Evolutionary conservation across 1,140 invertebrate genomes (phyloP), one percentile per base, ranked within the genome.

Genomic region (Episyrphus balteatus): DNA sequence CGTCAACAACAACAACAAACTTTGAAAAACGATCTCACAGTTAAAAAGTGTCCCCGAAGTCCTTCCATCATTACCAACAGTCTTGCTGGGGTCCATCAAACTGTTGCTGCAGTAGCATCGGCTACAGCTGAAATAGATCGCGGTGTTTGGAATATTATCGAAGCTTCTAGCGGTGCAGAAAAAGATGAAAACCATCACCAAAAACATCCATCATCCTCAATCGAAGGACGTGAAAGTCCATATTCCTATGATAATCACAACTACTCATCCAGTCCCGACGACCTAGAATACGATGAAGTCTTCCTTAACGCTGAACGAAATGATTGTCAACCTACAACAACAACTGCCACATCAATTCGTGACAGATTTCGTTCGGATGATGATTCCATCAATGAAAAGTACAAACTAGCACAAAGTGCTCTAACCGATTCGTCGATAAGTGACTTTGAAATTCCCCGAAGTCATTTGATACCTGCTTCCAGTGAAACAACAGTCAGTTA

Each of bases 81-180:
- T 13, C 52, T 67, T 17, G 61, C 61, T 46, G 67, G 51, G 42
- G 66, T 71, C 40, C 66, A 68, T 30, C 68, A 66, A 34, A 68
- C 69, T 1, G 61, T 68, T 14, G 56, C 64, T 6, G 59, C 68
- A 2, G 56, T 70, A 5, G 68, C 65, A 10, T 61, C 66, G 1
- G 68, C 61, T 3, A 58, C 68, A 12, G 58, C 66, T 18, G 66
- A 64, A 31, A 63, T 67, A 32, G 56, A 63, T 39, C 57, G 64
- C 1, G 63, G 66, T 18, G 72, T 73, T 49, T 73, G 71, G 71
- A 66, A 67, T 42, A 67, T 66, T 33, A 50, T 69, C 34, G 70
- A 72, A 56, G 64, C 56, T 2, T 66, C 68, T 1, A 67, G 63
- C 49, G 60, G 58, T 0, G 62, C 62, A 1, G 62, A 66, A 46